These are phyloP conservation scores for Octomys mimax DNA, from an alignment of 2,797 vertebrate genomes.

Conservation along the genomic window DNA sequence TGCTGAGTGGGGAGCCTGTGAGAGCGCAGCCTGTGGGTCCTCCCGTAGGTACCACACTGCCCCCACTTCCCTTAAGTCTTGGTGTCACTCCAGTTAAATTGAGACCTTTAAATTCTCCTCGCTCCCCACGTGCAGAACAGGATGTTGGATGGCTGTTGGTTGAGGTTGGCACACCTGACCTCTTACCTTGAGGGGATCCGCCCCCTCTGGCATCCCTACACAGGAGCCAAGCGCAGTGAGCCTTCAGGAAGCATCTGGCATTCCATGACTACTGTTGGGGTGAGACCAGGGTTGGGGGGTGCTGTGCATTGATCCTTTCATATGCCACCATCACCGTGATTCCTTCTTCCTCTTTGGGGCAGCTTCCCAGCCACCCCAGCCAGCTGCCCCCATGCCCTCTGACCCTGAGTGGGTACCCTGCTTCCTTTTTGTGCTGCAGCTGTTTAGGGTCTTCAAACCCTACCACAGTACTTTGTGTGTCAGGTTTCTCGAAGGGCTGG, in stretches of 20 bases:
- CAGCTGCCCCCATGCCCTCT: rapidly evolving
- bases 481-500: rapidly evolving
- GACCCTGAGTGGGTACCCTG: rapidly evolving
- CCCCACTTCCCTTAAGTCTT: too few relatives aligned
- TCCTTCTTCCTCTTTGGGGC: not conserved
- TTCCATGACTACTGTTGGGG: not conserved
- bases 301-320: not conserved
- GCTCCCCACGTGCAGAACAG: not conserved
- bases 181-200: not conserved
- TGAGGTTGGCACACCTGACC: not conserved
- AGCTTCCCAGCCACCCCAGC: rapidly evolving
- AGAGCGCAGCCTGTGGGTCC: not conserved
- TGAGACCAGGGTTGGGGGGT: rapidly evolving
- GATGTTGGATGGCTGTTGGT: not conserved
- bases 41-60: rapidly evolving
- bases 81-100: not conserved
- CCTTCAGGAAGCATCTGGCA: not conserved
- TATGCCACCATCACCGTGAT: rapidly evolving
- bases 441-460: not conserved
- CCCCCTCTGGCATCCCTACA: not conserved
- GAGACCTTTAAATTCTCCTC: not conserved
- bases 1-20: not conserved
- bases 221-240: not conserved
- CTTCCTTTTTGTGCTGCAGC: not conserved
- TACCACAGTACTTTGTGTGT: rapidly evolving